Percentiles rank a stretch among this genome's conserved stretches.
phyloP scores from a whole-genome alignment of 2,797 vertebrate genomes.

The Epinephelus malabaricus region DNA sequence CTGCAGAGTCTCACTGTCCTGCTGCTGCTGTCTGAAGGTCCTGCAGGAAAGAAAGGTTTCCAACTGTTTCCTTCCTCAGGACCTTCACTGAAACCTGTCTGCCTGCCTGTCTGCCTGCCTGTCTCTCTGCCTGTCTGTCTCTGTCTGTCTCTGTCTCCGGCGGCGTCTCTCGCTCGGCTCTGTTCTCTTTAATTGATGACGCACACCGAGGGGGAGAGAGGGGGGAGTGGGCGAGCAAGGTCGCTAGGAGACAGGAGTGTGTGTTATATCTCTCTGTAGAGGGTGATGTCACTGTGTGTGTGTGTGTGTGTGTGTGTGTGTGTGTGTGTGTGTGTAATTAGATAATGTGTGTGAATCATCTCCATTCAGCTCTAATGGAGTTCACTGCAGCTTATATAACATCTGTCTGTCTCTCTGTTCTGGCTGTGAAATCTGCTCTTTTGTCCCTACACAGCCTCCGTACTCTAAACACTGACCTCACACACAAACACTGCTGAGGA shows the following conservation, averaged over 20 bases:
- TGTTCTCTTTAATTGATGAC: constrained; percentile 71
- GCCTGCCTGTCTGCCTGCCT: neutral
- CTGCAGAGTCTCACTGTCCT: constrained; percentile 19
- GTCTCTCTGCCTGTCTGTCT: neutral
- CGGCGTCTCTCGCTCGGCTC: constrained; percentile 26
- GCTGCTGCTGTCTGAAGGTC: constrained; percentile 27
- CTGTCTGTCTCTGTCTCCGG: neutral
- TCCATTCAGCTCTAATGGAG: constrained; percentile 66
- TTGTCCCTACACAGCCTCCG: constrained; percentile 40
- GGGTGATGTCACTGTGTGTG: constrained; percentile 62
- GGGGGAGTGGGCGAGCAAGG: constrained; percentile 43
- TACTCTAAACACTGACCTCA: constrained; percentile 29
- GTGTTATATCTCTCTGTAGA: constrained; percentile 61
- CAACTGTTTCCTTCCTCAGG: constrained; percentile 66
- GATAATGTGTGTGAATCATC: constrained; percentile 74
- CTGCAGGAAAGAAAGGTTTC: constrained; percentile 65
- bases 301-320: constrained; percentile 29
- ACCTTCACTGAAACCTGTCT: constrained; percentile 29
- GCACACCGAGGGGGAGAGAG: constrained; percentile 59
- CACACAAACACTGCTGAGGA: constrained; percentile 1
- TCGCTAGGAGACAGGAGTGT: constrained; percentile 64
- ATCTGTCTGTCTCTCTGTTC: constrained; percentile 29
- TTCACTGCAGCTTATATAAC: constrained; percentile 72
- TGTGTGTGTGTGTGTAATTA: constrained; percentile 61
- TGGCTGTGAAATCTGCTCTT: constrained; percentile 16